Percentiles rank a stretch among this genome's conserved stretches.
Conservation (phyloP, 2,113 vertebrate species). For the Aphelocoma coerulescens region DNA sequence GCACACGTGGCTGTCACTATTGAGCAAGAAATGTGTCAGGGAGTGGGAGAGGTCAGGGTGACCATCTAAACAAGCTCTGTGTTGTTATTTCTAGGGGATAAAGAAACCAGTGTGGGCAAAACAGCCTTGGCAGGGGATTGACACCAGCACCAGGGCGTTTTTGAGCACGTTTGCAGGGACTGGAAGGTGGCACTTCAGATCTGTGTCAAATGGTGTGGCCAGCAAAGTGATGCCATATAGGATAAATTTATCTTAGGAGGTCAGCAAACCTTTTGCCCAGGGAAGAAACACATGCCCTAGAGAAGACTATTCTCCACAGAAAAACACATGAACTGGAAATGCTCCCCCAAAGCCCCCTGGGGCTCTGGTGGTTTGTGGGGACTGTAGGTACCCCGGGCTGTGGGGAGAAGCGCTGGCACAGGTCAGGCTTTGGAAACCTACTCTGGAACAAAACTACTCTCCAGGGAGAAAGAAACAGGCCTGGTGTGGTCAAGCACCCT, state of each 20-base stretch:
- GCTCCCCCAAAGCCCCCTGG: constrained; percentile 5
- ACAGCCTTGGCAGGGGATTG: rapidly evolving
- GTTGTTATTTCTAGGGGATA: background rate
- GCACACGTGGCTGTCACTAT: background rate
- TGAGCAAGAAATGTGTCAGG: background rate
- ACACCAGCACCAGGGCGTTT: background rate
- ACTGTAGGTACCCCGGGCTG: constrained; percentile 46
- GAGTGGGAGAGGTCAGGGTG: background rate
- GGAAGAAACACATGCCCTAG: rapidly evolving
- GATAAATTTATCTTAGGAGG: background rate
- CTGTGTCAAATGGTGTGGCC: background rate
- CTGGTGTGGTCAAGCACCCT: background rate
- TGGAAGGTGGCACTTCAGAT: background rate
- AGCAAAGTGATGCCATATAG: background rate
- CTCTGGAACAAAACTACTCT: constrained; percentile 71
- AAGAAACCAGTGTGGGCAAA: background rate
- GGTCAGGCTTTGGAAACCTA: constrained; percentile 77
- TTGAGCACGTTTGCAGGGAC: background rate
- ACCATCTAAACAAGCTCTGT: background rate
- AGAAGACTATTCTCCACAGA: background rate
- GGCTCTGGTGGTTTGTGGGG: constrained; percentile 56
- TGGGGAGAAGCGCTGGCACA: constrained; percentile 52
- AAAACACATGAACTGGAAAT: background rate
- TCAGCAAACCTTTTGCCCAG: background rate
- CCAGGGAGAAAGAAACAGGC: constrained; percentile 10